Conservation (phyloP, 2,888 invertebrate species). For the Drosophila parthenogenetica region DNA sequence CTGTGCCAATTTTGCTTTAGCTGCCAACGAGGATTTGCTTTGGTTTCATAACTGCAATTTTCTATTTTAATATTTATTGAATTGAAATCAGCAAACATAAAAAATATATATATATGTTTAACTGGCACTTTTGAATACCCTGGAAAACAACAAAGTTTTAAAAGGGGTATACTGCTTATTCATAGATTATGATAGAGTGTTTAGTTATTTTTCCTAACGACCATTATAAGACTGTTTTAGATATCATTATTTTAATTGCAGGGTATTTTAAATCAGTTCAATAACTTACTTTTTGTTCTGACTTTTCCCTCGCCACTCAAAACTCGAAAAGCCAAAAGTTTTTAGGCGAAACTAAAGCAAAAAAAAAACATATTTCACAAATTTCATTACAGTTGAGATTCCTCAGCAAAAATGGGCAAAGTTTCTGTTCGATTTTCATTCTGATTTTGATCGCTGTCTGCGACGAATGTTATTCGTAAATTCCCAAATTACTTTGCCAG, state of each 20-base stretch:
- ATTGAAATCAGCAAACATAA: slow-evolving; percentile 33
- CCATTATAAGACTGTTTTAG: too few relatives aligned
- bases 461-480: slow-evolving; percentile 24
- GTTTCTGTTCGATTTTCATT: slow-evolving; percentile 31
- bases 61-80: slow-evolving; percentile 56
- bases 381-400: slow-evolving; percentile 30
- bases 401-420: slow-evolving; percentile 19
- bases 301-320: neutral
- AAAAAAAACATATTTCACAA: neutral
- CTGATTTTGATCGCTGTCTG: slow-evolving; percentile 39
- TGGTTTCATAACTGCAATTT: slow-evolving; percentile 26
- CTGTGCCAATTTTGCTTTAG: slow-evolving; percentile 14
- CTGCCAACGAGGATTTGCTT: slow-evolving; percentile 12
- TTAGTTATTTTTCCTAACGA: too few relatives aligned
- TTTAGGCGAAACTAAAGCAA: slow-evolving; percentile 18
- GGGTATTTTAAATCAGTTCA: neutral
- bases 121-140: neutral
- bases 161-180: neutral
- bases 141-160: neutral
- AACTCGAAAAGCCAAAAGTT: slow-evolving; percentile 27
- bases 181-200: neutral
- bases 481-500: slow-evolving; percentile 26
- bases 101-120: slow-evolving; percentile 17
- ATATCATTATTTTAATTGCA: neutral
- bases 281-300: neutral